Evolutionary conservation across 1,140 invertebrate species (phyloP), one percentile per base, ranked within the genome.

Genomic region (Cepaea nemoralis): DNA sequence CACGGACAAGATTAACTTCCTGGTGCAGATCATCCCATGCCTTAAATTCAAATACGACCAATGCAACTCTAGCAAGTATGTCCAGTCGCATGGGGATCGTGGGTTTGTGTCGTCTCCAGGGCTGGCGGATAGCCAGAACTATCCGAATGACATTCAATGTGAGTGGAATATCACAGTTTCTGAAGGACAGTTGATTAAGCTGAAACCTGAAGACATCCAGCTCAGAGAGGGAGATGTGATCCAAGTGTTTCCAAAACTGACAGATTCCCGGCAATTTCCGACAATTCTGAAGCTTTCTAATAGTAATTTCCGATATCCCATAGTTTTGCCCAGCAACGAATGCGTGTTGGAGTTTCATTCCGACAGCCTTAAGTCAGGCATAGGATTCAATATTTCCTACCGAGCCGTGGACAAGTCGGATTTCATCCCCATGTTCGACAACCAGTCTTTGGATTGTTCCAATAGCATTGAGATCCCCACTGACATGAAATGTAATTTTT

Each of bases 331-430:
- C 1, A 55, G 48, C 19, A 55, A 77, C 22, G 16, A 77, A 24
- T 37, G 31, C n/a, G 14, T 14, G 6, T 1, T 77, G 0, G 31
- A 55, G 33, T 77, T 77, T 33, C 39, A 22, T 24, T 77, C 75
- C 2, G 75, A 77, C 55, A 37, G 59, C 35, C 63, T 59, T 22
- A 37, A 63, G 33, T 77, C 75, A 27, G 55, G 75, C 1, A 22
- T n/a, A 2, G 75, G 75, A 19, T 77, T 77, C 27, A 77, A 77
- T 55, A 63, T 77, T 33, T 77, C 75, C 37, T 77, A 77, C 55
- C 33, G 6, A 1, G 31, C 75, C 8, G 75, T 77, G 2, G 12
- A 55, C 75, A 12, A 0, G 0, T 24, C 14, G 19, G 1, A 24
- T 35, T 77, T 77, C 39, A 77, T 77, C 6, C 48, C 48, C 19